Evolutionary conservation across 2,113 vertebrate species (phyloP).

Genomic region (Chrysochloris asiatica): DNA sequence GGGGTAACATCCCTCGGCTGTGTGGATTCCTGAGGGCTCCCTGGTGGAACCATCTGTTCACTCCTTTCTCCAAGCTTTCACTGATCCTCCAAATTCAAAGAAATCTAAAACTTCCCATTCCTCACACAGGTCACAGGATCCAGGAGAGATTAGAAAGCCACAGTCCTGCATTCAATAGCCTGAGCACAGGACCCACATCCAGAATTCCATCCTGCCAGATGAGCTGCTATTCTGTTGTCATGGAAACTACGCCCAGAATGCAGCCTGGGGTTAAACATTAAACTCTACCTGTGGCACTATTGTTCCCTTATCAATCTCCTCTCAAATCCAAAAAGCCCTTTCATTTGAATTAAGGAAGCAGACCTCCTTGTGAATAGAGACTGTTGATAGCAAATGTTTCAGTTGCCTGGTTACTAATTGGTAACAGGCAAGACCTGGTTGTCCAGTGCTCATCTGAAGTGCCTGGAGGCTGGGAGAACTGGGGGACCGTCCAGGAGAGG

Average conservation of each 20-base stretch:
- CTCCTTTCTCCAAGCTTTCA: no score
- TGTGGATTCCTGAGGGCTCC: not conserved
- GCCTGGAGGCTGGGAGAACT: not conserved
- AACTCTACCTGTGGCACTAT: not conserved
- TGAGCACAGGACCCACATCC: not conserved
- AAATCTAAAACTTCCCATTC: no score
- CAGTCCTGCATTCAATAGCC: no score
- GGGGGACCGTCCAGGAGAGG: no score
- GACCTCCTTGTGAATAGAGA: no score
- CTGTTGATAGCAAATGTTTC: conserved; percentile 39
- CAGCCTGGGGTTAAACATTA: not conserved
- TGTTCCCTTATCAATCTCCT: conserved; percentile 33
- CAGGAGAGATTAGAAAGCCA: rapidly evolving
- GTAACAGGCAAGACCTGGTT: conserved; percentile 43
- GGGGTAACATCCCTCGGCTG: not conserved
- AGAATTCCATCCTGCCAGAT: not conserved
- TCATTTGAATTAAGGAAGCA: no score
- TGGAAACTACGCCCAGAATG: conserved; percentile 18
- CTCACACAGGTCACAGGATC: rapidly evolving
- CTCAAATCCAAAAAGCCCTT: conserved; percentile 50
- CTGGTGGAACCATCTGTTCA: no score
- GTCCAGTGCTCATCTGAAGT: not conserved
- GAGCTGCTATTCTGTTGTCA: conserved; percentile 5
- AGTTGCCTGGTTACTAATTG: conserved; percentile 79
- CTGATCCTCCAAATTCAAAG: not conserved